phyloP scores from a whole-genome alignment of 2,113 vertebrate species.

The Gulo gulo region DNA sequence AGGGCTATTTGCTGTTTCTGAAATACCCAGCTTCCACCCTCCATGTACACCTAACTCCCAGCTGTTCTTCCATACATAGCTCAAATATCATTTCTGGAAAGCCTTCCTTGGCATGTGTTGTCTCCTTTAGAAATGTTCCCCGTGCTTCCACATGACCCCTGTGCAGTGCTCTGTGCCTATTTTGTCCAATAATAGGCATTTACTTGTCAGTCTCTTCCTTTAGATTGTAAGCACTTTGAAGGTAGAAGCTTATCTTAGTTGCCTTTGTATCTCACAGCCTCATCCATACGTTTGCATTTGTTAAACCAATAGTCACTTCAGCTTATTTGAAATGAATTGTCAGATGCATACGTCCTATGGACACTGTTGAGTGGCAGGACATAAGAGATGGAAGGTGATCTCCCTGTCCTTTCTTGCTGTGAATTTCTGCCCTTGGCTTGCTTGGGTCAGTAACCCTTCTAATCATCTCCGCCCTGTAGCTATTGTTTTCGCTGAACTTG shows the following conservation, averaged over 20 bases:
- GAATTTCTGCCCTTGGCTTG: not conserved
- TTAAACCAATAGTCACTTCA: not conserved
- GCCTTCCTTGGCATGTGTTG: not conserved
- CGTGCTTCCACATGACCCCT: not conserved
- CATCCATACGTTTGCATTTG: not conserved
- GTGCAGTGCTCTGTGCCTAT: not conserved
- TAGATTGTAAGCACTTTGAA: not conserved
- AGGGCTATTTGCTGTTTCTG: not conserved
- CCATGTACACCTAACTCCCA: not conserved
- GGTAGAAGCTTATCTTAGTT: not conserved
- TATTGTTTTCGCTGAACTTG: not conserved
- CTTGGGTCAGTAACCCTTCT: not conserved
- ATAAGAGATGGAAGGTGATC: not conserved
- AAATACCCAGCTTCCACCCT: not conserved
- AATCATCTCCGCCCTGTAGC: not conserved
- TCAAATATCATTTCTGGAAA: not conserved
- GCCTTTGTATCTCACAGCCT: not conserved
- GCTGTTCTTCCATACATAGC: not conserved
- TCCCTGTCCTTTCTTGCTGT: not conserved
- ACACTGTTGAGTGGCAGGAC: not conserved
- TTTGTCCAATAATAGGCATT: not conserved
- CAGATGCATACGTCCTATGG: not conserved
- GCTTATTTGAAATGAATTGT: not conserved
- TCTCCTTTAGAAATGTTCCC: not conserved
- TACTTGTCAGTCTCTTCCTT: not conserved